These are phyloP conservation scores for Ciconia stormi DNA, from an alignment of 2,113 vertebrate species.

Conservation along the genomic window DNA sequence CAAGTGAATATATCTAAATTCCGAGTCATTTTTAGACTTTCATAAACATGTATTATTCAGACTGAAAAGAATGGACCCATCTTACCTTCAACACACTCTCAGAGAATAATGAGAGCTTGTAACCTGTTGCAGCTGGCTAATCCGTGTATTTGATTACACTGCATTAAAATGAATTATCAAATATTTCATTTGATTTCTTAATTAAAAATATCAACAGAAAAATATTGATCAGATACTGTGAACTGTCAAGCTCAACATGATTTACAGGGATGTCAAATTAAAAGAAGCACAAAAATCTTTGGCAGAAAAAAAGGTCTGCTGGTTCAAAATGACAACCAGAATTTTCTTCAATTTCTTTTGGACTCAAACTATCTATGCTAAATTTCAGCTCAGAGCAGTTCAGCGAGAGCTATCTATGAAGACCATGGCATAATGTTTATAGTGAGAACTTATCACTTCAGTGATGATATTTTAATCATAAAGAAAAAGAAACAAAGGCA, in stretches of 20 bases:
- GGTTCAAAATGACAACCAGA: not conserved
- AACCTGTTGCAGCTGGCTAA: not conserved
- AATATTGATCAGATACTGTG: not conserved
- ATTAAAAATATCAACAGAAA: conserved; percentile 21
- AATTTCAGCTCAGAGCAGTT: not conserved
- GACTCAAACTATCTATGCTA: not conserved
- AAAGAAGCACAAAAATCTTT: not conserved
- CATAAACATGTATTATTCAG: conserved; percentile 60
- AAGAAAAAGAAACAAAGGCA: conserved; percentile 12
- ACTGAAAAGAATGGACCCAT: conserved; percentile 20
- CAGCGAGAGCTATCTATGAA: not conserved
- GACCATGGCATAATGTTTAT: not conserved
- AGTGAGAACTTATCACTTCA: not conserved
- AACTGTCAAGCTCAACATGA: not conserved
- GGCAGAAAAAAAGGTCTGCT: not conserved
- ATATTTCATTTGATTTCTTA: conserved; percentile 18
- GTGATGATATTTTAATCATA: not conserved
- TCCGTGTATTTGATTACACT: not conserved
- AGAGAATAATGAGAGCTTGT: not conserved
- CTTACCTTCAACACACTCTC: conserved; percentile 1
- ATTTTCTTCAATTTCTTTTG: not conserved
- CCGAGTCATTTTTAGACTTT: conserved; percentile 58
- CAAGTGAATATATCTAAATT: conserved; percentile 53
- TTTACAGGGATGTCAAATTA: not conserved
- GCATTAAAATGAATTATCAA: not conserved